These are phyloP conservation scores for Desmodus rotundus DNA, from an alignment of 2,113 vertebrate species.

Conservation along the genomic window DNA sequence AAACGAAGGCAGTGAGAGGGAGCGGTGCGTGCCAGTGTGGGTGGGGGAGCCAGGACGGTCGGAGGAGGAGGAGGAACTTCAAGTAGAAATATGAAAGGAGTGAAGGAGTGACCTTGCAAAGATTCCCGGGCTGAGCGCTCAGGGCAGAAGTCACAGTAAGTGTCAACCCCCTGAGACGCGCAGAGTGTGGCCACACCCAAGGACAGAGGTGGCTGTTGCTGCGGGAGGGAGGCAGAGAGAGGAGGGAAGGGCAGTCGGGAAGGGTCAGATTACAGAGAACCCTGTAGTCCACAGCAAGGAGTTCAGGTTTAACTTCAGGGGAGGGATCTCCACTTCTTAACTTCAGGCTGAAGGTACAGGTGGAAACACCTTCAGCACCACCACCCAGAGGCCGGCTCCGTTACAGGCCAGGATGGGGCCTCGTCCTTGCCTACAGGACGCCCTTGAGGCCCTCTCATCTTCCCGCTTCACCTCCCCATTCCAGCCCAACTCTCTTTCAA, in stretches of 20 bases:
- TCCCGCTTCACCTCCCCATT: background rate
- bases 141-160: background rate
- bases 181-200: background rate
- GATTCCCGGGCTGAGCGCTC: background rate
- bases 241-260: background rate
- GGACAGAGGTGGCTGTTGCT: background rate
- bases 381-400: background rate
- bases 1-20: background rate
- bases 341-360: background rate
- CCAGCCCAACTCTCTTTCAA: background rate
- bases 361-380: background rate
- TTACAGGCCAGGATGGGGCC: too few species aligned
- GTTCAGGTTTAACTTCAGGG: background rate
- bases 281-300: background rate
- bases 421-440: background rate
- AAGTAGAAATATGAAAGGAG: background rate
- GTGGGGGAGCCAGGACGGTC: rapidly evolving
- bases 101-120: background rate
- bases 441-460: background rate
- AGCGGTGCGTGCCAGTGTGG: rapidly evolving
- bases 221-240: rapidly evolving
- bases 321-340: background rate
- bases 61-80: background rate
- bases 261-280: background rate
- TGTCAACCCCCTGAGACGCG: background rate